Percentiles rank a stretch among this genome's conserved stretches.
Evolutionary conservation across 2,797 vertebrate genomes (phyloP).

Genomic region (Falco berigora): DNA sequence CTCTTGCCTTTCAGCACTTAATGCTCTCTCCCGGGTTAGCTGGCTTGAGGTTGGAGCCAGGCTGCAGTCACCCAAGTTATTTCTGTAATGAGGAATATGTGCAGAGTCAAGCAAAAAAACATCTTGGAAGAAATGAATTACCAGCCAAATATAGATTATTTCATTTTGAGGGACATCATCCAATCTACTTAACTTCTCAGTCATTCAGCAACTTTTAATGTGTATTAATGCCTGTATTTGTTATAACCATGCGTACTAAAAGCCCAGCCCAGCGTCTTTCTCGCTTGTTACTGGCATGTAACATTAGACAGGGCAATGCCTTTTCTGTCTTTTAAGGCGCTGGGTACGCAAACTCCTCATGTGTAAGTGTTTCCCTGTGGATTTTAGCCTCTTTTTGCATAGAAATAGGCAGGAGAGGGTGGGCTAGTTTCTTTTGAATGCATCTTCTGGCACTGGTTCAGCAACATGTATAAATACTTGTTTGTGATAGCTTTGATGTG

Average conservation of each 20-base stretch:
- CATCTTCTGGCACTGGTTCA: background rate
- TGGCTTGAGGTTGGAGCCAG: slow-evolving; percentile 20
- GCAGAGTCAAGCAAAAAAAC: slow-evolving; percentile 44
- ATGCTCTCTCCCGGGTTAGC: background rate
- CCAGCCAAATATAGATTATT: slow-evolving; percentile 43
- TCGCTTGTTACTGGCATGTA: background rate
- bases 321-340: background rate
- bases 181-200: slow-evolving; percentile 16
- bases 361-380: background rate
- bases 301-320: background rate
- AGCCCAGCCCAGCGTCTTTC: background rate
- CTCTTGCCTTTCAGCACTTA: background rate
- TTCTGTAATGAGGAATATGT: slow-evolving; percentile 46
- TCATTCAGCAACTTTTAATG: slow-evolving; percentile 17
- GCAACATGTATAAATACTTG: background rate
- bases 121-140: slow-evolving; percentile 26
- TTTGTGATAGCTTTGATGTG: background rate
- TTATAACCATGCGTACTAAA: background rate
- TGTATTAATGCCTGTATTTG: slow-evolving; percentile 12
- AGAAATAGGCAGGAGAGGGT: background rate
- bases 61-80: slow-evolving; percentile 7
- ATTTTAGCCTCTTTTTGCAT: background rate
- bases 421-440: background rate
- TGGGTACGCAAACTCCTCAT: background rate
- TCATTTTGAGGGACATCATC: slow-evolving; percentile 7